These are phyloP conservation scores for Agapornis roseicollis DNA, from an alignment of 2,113 vertebrate genomes.

Conservation along the genomic window DNA sequence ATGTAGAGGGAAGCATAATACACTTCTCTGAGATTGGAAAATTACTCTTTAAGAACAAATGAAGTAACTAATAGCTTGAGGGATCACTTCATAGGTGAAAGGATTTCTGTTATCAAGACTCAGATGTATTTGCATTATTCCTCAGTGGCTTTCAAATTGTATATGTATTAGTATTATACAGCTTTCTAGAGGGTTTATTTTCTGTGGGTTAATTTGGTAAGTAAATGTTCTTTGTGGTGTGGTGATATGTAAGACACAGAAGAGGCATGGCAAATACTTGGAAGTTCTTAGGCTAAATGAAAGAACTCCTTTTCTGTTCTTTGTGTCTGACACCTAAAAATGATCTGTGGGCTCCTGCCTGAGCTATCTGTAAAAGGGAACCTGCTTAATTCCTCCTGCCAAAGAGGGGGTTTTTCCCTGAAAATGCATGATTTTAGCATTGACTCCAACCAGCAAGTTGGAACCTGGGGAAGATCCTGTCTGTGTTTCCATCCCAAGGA, in stretches of 20 bases:
- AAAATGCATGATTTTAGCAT: neutral
- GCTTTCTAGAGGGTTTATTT: conserved; percentile 12
- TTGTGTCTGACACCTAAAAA: neutral
- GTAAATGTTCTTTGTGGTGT: neutral
- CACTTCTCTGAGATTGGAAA: neutral
- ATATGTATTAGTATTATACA: neutral
- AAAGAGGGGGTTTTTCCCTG: neutral
- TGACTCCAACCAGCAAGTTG: fast-evolving
- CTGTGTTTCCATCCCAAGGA: neutral
- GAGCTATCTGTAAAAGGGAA: neutral
- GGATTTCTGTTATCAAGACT: neutral
- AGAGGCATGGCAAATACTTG: neutral
- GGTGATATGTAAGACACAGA: neutral
- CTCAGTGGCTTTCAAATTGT: conserved; percentile 14
- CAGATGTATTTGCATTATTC: conserved; percentile 49
- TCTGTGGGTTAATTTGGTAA: conserved; percentile 51
- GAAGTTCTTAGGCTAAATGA: neutral
- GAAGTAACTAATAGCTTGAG: neutral
- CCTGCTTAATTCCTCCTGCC: neutral
- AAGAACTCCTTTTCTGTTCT: neutral
- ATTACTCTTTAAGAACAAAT: neutral
- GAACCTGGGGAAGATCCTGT: neutral
- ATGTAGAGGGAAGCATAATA: neutral
- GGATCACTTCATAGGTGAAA: conserved; percentile 27
- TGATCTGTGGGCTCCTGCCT: neutral